Base-by-base conservation (phyloP, 1,140 invertebrate genomes). In the Ruditapes philippinarum region DNA sequence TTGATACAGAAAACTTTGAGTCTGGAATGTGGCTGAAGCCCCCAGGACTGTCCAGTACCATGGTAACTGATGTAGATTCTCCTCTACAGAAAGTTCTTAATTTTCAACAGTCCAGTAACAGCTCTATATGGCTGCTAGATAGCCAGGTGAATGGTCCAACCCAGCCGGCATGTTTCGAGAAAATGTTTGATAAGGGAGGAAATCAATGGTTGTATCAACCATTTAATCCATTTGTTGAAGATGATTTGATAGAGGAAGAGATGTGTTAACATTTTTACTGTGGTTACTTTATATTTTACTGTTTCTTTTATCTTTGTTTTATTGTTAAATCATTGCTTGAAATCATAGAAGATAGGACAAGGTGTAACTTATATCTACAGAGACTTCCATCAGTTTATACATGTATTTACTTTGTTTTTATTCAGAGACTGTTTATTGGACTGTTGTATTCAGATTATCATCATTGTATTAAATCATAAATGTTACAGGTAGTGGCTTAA, bases 191-290 rank as follows among this genome's bases (percentile, higher is more conserved):
- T 1, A 49, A 36, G 28, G 33, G 45, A 25, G 62, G 33, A 38
- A 73, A 51, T 38, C 42, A 49, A n/a, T 84, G 82, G 82, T 62
- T 84, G 2, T 22, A 11, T 33, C 60, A 33, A 22, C 68, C 65
- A 4, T 5, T 33, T 17, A 36, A 5, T 38, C 33, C 36, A 11
- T 25, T n/a, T 40, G n/a, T 68, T 60, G 80, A 65, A 65, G 42
- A 45, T 45, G 80, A 83, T 65, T 42, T 83, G n/a, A 25, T 62
- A 40, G 62, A 84, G 28, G 82, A 84, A 73, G 82, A 84, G 3
- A 22, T 84, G 11, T 84, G 82, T 22, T 73, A 57, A 74, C 60
- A n/a, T 4, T 22, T n/a, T 45, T 7, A 45, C 42, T 45, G 42
- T 7, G 5, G 42, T 45, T 45, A 45, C 42, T 5, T 45, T 45